Evolutionary conservation across 2,888 invertebrate genomes (phyloP), one percentile per base, ranked within the genome.

Genomic region (Agonopterix alstromeriana): DNA sequence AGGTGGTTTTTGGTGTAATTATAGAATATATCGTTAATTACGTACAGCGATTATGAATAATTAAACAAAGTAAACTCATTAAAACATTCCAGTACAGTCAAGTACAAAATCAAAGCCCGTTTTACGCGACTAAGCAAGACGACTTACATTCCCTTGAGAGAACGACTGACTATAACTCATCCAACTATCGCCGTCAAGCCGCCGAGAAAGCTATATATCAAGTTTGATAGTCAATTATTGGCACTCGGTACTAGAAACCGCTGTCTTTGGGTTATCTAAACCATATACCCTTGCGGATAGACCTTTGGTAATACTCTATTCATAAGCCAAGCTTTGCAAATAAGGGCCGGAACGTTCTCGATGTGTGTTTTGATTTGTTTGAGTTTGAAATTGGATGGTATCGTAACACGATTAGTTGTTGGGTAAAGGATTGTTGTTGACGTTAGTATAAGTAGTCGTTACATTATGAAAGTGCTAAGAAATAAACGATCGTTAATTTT

Each of bases 141-240:
- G 71, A 65, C 66, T 64, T 60, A 57, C 61, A 61, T 70, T 78
- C 82, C 72, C 76, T 55, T 53, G 73, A 70, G 78, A 77, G 63
- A 61, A 54, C 52, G 60, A 61, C 63, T 63, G 58, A 57, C 75
- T 63, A 82, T 86, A 84, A 82, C 77, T 85, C 81, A 84, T 77
- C 75, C 64, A 76, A 80, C 77, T 82, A 82, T 80, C 75, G 74
- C 69, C 73, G 76, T 77, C 75, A 77, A 76, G 67, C 73, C 73
- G 67, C 74, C 73, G 65, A 79, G 79, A 78, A 73, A 76, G 73
- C 83, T 75, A 83, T 86, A 82, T 77, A 82, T 86, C 82, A 86
- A 81, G 70, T 84, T 84, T 83, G 84, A 84, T 85, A 82, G 85
- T 85, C 84, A 84, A 85, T 87, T 86, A 86, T 86, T 82, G 80